Evolutionary conservation across 2,797 vertebrate genomes (phyloP), one percentile per base, ranked within the genome.

Genomic region (Myoxocephalus aenaeus): DNA sequence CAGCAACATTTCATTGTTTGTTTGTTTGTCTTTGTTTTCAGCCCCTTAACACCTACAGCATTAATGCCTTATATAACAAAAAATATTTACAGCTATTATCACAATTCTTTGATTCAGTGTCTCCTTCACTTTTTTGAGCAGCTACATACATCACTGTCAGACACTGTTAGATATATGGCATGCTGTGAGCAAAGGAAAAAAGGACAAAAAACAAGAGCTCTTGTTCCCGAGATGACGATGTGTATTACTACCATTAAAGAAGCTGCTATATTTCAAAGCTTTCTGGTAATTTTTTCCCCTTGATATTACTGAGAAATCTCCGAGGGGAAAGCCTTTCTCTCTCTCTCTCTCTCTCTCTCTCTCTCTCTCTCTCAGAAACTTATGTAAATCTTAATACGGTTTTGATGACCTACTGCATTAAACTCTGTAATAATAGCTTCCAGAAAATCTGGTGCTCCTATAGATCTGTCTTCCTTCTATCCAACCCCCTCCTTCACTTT

Each of bases 381-480:
- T 89, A 75, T 90, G 85, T 91, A 92, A 91, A 92, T 91, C 87
- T 89, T 92, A 91, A 92, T 93, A 91, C 80, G 87, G 79, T 90
- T 92, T 87, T 91, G 90, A 93, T 93, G 90, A 93, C 90, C 90
- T 82, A 58, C 87, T 89, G 77, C 86, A 90, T 91, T 81, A 90
- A 89, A 84, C 65, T 65, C 75, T 89, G 75, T 83, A 90, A 93
- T 89, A 92, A 90, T 86, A 89, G 88, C 86, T 87, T 59, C 65
- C 65, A 74, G 72, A 89, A 88, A 85, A 58, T 53, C 53, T 69
- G 72, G n/a, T 61, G 63, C 73, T 71, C 68, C 54, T 68, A 48
- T 73, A 51, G 64, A 77, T 66, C 63, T 77, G 54, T 80, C 36
- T 27, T 66, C 57, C 38, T 76, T 64, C 61, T 65, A 73, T 62